Conservation (phyloP, 2,888 invertebrate genomes). For the Calameuta pallipes region DNA sequence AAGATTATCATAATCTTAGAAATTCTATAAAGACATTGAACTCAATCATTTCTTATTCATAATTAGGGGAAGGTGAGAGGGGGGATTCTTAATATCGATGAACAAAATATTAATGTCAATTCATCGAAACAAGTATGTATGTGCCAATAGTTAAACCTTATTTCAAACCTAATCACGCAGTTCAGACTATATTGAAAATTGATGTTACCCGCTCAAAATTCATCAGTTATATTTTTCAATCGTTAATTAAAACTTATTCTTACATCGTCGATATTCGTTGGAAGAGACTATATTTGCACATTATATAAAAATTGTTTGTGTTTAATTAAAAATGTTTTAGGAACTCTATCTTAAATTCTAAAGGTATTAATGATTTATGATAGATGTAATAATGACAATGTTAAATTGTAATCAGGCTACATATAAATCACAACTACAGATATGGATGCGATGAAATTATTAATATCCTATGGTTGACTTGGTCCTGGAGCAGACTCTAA, state of each 20-base stretch:
- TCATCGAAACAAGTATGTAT: not conserved
- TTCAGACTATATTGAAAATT: not conserved
- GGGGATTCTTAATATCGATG: not conserved
- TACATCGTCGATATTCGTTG: not conserved
- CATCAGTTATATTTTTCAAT: not conserved
- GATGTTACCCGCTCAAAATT: not conserved
- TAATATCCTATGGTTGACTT: slow-evolving; percentile 44
- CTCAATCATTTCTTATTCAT: not conserved
- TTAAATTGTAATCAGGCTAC: not conserved
- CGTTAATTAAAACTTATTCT: not conserved
- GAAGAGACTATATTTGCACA: not conserved
- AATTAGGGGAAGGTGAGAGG: not conserved
- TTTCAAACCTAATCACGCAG: not conserved
- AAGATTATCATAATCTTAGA: not conserved
- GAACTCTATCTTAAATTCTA: not conserved
- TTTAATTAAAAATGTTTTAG: not conserved
- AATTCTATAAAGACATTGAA: not conserved
- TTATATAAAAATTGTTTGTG: not conserved
- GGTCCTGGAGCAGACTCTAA: slow-evolving; percentile 44
- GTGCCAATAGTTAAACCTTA: not conserved
- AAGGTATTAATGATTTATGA: not conserved
- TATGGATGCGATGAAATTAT: not conserved
- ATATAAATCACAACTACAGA: not conserved
- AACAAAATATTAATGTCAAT: not conserved
- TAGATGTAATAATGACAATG: not conserved